Evolutionary conservation across 2,113 vertebrate genomes (phyloP).

Genomic region (Chloroceryle aenea): DNA sequence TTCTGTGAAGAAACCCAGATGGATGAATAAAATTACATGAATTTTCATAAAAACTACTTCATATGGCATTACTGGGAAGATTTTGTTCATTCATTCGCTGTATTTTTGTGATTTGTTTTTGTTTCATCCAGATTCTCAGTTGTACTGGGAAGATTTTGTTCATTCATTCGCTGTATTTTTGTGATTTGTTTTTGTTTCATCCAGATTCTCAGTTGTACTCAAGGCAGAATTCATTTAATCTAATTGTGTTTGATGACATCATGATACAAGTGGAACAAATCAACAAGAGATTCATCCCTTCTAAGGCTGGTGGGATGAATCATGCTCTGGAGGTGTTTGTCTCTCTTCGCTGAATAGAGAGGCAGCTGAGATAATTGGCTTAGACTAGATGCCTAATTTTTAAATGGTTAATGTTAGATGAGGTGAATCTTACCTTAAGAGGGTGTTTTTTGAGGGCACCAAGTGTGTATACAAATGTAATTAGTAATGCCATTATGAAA

Average conservation of each 20-base stretch:
- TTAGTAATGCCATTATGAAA: constrained; percentile 40
- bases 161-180: not conserved
- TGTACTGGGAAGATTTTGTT: not conserved
- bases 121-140: not conserved
- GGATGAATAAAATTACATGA: not conserved
- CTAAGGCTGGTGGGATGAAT: not conserved
- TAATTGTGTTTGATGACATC: not conserved
- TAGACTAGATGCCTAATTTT: constrained; percentile 38
- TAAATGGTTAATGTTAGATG: constrained; percentile 40
- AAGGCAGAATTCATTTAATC: not conserved
- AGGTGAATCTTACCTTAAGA: constrained; percentile 47
- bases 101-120: not conserved
- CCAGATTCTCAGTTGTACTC: not conserved
- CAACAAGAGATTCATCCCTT: not conserved
- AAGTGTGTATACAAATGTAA: constrained; percentile 47
- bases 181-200: not conserved
- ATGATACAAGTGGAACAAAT: not conserved
- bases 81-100: not conserved
- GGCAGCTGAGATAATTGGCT: constrained; percentile 17
- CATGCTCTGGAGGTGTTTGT: not conserved
- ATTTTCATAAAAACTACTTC: not conserved
- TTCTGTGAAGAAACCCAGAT: not conserved
- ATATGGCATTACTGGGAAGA: not conserved
- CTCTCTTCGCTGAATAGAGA: not conserved
- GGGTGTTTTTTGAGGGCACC: constrained; percentile 42